Percentiles rank a stretch among this genome's conserved stretches.
Evolutionary conservation across 2,888 invertebrate species (phyloP).

Genomic region (Adelphocoris suturalis): DNA sequence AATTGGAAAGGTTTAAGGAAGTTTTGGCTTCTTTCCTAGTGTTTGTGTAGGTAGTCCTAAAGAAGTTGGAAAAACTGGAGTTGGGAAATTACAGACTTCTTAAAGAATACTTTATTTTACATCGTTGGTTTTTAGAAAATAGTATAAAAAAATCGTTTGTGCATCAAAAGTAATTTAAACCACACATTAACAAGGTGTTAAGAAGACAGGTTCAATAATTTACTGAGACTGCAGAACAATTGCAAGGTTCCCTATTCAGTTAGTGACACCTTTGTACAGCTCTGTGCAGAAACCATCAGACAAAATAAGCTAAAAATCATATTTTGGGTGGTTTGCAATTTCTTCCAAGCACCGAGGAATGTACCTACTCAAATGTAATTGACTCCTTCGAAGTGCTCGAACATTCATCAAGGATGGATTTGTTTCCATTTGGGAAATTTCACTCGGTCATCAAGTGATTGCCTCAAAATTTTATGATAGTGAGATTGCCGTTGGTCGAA

Average conservation of each 20-base stretch:
- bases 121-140: background rate
- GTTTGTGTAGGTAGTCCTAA: too few species aligned
- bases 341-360: conserved; percentile 3
- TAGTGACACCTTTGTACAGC: too few species aligned
- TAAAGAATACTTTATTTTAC: conserved; percentile 14
- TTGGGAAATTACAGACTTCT: too few species aligned
- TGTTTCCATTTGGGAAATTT: background rate
- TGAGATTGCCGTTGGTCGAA: conserved; percentile 30
- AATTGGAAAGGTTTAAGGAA: too few species aligned
- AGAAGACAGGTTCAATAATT: background rate
- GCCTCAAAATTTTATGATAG: conserved; percentile 1
- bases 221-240: too few species aligned
- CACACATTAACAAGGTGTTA: background rate
- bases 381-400: background rate
- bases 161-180: background rate
- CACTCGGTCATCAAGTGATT: background rate
- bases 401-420: background rate
- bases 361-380: background rate
- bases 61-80: too few species aligned
- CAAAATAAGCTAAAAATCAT: background rate
- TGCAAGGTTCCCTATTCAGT: too few species aligned
- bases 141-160: background rate
- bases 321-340: background rate
- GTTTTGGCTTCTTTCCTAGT: too few species aligned
- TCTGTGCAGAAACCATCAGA: background rate